Conservation (phyloP, 2,113 vertebrate species). For the Ginglymostoma cirratum region DNA sequence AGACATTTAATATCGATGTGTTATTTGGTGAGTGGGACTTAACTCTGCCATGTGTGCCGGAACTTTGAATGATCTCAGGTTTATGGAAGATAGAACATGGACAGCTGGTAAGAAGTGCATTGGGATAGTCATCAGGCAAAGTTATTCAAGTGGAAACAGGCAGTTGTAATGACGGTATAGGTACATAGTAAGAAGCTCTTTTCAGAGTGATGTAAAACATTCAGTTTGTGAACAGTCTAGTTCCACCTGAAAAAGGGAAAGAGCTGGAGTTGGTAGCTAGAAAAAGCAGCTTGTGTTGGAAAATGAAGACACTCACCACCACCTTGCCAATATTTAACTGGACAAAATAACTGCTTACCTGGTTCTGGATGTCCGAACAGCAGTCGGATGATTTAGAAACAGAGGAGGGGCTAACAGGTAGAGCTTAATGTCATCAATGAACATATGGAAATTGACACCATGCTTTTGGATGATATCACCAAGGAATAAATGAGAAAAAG, state of each 20-base stretch:
- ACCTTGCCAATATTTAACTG: background rate
- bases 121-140: too few species aligned
- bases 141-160: too few species aligned
- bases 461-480: background rate
- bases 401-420: background rate
- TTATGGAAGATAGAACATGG: too few species aligned
- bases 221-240: background rate
- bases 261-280: too few species aligned
- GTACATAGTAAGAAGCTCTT: background rate
- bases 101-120: too few species aligned
- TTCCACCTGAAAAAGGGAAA: background rate
- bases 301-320: background rate
- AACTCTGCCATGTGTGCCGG: too few species aligned
- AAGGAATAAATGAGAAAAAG: background rate
- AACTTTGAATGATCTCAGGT: too few species aligned
- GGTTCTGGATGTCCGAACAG: background rate
- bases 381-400: background rate
- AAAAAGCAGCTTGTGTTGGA: background rate
- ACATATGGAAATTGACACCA: background rate
- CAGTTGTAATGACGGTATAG: background rate
- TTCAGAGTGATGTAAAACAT: background rate
- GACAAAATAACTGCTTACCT: background rate
- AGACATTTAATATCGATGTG: too few species aligned
- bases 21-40: too few species aligned
- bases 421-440: background rate